Percentiles rank a stretch among this genome's conserved stretches.
These are phyloP conservation scores for Rallus limicola DNA, from an alignment of 2,113 vertebrate genomes.

Conservation along the genomic window DNA sequence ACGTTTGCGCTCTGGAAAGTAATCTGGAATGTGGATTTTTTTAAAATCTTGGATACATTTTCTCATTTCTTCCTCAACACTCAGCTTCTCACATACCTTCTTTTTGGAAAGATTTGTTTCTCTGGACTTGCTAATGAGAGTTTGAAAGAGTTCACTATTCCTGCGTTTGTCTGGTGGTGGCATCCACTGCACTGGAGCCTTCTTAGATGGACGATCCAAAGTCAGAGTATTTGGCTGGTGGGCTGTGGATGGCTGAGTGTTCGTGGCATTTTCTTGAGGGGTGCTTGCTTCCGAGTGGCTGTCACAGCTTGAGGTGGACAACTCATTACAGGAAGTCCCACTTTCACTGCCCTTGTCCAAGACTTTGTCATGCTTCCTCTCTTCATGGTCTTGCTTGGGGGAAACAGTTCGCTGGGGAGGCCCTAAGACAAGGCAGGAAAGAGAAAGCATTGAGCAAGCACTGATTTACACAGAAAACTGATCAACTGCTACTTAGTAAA, in stretches of 20 bases:
- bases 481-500: neutral
- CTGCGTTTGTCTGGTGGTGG: conserved; percentile 86
- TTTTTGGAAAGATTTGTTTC: conserved; percentile 86
- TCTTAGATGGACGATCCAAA: conserved; percentile 86
- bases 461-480: neutral
- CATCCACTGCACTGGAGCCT: conserved; percentile 85
- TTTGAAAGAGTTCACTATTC: conserved; percentile 93
- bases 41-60: conserved; percentile 91
- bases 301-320: conserved; percentile 90
- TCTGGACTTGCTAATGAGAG: conserved; percentile 85
- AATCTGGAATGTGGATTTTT: conserved; percentile 89
- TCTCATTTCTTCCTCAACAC: conserved; percentile 89
- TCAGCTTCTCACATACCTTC: conserved; percentile 87
- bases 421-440: conserved; percentile 71
- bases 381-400: conserved; percentile 83
- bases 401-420: conserved; percentile 79
- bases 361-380: conserved; percentile 80
- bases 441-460: neutral
- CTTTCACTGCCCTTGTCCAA: conserved; percentile 89
- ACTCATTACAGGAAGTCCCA: conserved; percentile 87
- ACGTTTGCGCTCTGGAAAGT: conserved; percentile 88
- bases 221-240: conserved; percentile 87
- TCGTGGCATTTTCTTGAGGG: conserved; percentile 81
- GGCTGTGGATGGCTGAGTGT: conserved; percentile 73
- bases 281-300: conserved; percentile 87